Conservation (phyloP, 2,888 invertebrate genomes). For the Callimorpha dominula region DNA sequence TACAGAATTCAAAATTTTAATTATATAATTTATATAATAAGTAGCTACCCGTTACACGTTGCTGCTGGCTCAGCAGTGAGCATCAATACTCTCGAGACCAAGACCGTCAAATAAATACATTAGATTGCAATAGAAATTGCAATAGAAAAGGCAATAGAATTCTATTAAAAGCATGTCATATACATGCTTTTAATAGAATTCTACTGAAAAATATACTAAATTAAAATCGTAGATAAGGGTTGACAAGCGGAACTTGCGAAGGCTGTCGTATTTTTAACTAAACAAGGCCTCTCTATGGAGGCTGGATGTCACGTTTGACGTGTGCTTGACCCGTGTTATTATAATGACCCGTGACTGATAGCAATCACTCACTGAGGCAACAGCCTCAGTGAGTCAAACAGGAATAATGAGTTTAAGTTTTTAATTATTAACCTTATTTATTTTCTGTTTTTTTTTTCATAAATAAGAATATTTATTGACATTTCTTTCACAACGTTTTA, state of each 20-base stretch:
- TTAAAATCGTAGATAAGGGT: conserved; percentile 33
- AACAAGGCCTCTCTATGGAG: not conserved
- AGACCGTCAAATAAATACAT: too few species aligned
- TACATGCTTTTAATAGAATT: conserved; percentile 21
- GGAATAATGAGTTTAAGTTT: not conserved
- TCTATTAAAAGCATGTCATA: too few species aligned
- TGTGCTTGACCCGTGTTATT: conserved; percentile 22
- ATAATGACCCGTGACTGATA: conserved; percentile 12
- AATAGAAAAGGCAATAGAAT: too few species aligned
- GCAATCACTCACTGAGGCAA: too few species aligned
- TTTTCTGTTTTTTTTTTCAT: too few species aligned
- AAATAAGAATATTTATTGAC: too few species aligned
- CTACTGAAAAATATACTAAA: conserved; percentile 27
- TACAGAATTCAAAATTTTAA: not conserved
- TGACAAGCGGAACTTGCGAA: conserved; percentile 17
- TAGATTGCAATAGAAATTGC: too few species aligned
- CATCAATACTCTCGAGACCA: too few species aligned
- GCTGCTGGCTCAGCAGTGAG: too few species aligned
- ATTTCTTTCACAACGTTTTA: too few species aligned
- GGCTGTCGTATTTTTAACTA: conserved; percentile 11
- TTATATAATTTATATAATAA: not conserved
- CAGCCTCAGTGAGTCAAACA: not conserved
- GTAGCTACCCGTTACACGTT: too few species aligned
- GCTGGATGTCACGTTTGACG: conserved; percentile 11
- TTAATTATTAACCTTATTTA: not conserved